Conservation (phyloP, 2,797 vertebrate species). For the Megaceryle alcyon region DNA sequence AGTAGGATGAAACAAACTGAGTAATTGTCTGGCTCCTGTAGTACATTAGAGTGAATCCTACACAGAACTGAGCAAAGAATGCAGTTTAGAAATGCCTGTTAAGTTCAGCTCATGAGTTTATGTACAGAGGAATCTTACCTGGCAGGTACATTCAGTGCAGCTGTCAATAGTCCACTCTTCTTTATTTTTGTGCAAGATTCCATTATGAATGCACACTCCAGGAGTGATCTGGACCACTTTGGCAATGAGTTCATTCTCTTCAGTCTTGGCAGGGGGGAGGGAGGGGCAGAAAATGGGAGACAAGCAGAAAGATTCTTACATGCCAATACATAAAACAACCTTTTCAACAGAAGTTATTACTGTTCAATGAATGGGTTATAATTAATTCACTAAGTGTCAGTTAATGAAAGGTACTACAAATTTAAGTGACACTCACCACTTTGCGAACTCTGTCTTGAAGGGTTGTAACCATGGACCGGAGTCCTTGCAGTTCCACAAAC, state of each 20-base stretch:
- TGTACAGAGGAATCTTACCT: constrained; percentile 79
- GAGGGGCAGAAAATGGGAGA: neutral
- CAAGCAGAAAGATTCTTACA: neutral
- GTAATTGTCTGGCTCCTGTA: neutral
- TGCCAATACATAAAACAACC: neutral
- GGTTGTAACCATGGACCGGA: constrained; percentile 88
- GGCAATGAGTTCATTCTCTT: constrained; percentile 81
- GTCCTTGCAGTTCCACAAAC: constrained; percentile 92
- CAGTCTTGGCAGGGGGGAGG: constrained; percentile 71
- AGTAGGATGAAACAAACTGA: neutral
- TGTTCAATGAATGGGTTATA: neutral
- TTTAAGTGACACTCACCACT: constrained; percentile 86
- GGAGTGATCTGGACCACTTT: constrained; percentile 79
- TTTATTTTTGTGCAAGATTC: constrained; percentile 86
- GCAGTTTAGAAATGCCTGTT: neutral
- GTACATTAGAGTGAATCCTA: too few relatives aligned
- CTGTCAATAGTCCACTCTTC: constrained; percentile 96
- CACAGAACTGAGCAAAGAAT: neutral
- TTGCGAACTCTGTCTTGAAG: constrained; percentile 88
- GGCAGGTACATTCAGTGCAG: constrained; percentile 97
- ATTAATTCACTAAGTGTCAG: neutral
- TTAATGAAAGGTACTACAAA: neutral
- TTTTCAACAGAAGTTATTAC: neutral
- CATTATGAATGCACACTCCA: constrained; percentile 90
- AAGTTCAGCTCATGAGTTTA: neutral